Evolutionary conservation across 2,113 vertebrate genomes (phyloP), one percentile per base, ranked within the genome.

Genomic region (Aramus guarauna): DNA sequence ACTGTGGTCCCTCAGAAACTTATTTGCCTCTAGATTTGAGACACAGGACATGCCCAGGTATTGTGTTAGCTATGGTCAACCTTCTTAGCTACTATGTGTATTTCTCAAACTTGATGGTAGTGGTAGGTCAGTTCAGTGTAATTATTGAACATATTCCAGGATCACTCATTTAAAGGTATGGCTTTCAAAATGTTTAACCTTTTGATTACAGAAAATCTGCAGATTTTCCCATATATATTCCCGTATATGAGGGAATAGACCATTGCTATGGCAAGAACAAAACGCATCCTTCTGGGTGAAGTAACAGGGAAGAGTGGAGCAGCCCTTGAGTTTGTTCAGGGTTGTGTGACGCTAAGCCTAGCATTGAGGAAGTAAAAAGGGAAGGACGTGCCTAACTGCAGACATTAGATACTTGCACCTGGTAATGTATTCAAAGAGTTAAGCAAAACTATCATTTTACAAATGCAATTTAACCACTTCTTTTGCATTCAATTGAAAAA

Each of bases 51-150:
- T 9, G 26, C 9, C 15, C 2, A 4, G 15, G 4, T 62, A 4
- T 23, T 52, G 8, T 24, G 8, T 56, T 13, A 48, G 4, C 1
- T 80, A 69, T 69, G 17, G 5, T 37, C 20, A 81, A 8, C 9
- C 2, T 60, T 43, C 22, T 36, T 52, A 48, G 23, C 9, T 14
- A 12, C 14, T n/a, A 9, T 24, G 2, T 52, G 5, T 32, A 20
- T 41, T 81, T 77, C 43, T 74, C 21, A 53, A 12, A 37, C 8
- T 23, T 63, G 15, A 9, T 37, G 15, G 4, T 15, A 21, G 8
- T 1, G 2, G 12, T 27, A 19, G 22, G 3, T 26, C 6, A 45
- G 15, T 18, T 15, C 4, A 4, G 15, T 59, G 18, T 39, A 36
- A 34, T 41, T 30, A 50, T 6, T 47, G 15, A 74, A 8, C 9